Percentiles rank a stretch among this genome's conserved stretches.
Evolutionary conservation across 2,888 invertebrate species (phyloP).

Genomic region (Stenchaetothrips biformis): DNA sequence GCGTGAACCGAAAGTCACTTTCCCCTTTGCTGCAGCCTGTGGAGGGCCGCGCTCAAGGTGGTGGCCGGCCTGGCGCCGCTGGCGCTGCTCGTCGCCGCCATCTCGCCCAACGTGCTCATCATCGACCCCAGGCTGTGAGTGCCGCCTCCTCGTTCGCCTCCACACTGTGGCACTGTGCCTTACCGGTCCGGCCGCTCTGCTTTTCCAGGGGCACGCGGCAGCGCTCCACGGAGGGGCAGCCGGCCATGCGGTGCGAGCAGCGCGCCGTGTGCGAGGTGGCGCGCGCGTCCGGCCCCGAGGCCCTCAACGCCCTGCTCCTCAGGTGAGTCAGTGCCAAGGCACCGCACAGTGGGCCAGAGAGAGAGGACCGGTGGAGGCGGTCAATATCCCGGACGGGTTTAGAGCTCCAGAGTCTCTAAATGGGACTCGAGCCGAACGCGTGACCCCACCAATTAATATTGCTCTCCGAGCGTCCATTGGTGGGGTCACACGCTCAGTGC

Average conservation of each 20-base stretch:
- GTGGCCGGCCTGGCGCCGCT: constrained; percentile 65
- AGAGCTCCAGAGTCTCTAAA: no score
- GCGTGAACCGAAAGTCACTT: not conserved
- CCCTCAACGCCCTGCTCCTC: not conserved
- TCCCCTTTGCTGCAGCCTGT: constrained; percentile 44
- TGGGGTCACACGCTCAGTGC: no score
- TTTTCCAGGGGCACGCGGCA: not conserved
- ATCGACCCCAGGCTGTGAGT: constrained; percentile 48
- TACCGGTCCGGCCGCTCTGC: no score
- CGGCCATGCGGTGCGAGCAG: not conserved
- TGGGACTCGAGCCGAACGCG: no score
- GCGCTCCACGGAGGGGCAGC: not conserved
- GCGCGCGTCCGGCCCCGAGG: not conserved
- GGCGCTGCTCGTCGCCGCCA: constrained; percentile 63
- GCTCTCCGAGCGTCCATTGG: no score
- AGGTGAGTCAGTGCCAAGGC: not conserved
- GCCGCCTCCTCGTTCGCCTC: no score
- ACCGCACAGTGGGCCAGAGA: not conserved
- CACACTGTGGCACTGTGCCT: no score
- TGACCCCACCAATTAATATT: no score
- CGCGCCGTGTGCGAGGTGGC: constrained; percentile 10
- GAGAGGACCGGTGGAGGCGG: no score
- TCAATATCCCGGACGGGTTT: no score
- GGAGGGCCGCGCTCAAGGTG: constrained; percentile 60
- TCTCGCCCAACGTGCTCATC: constrained; percentile 62